A percentile compares a stretch with the other conserved stretches of the same genome.
Evolutionary conservation across 2,797 vertebrate genomes (phyloP).

Genomic region (Phrynocephalus guinanensis): DNA sequence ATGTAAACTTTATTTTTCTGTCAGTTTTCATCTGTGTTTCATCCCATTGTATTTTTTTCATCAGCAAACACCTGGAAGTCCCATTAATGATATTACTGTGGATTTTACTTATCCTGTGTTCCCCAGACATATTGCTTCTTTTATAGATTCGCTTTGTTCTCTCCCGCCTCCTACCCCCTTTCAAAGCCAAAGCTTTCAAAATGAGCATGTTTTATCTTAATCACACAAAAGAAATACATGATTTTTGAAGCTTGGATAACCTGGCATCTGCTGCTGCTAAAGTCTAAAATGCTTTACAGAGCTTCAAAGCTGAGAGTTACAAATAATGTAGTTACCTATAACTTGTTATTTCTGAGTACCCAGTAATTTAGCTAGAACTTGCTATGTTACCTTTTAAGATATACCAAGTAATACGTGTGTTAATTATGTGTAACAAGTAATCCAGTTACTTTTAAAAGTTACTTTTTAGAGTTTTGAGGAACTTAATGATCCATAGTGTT

Average conservation of each 20-base stretch:
- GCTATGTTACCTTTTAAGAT: too few relatives aligned
- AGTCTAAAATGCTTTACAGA: not conserved
- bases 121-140: not conserved
- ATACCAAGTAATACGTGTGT: not conserved
- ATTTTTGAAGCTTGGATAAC: not conserved
- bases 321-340: too few relatives aligned
- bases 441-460: too few relatives aligned
- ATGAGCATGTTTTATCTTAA: slow-evolving; percentile 4
- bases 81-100: slow-evolving; percentile 3
- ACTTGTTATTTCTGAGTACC: too few relatives aligned
- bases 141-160: not conserved
- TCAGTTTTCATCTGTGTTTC: slow-evolving; percentile 55
- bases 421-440: too few relatives aligned
- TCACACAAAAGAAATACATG: slow-evolving; percentile 3
- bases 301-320: too few relatives aligned
- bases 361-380: too few relatives aligned
- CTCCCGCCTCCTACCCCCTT: not conserved
- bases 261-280: not conserved
- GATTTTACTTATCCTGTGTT: slow-evolving; percentile 19
- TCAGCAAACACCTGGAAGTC: slow-evolving; percentile 56
- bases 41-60: slow-evolving; percentile 41
- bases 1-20: slow-evolving; percentile 53
- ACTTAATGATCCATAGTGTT: too few relatives aligned
- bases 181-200: not conserved
- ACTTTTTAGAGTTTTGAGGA: too few relatives aligned